Base-by-base conservation (phyloP, 2,113 vertebrate genomes). In the Psephotus haematonotus region DNA sequence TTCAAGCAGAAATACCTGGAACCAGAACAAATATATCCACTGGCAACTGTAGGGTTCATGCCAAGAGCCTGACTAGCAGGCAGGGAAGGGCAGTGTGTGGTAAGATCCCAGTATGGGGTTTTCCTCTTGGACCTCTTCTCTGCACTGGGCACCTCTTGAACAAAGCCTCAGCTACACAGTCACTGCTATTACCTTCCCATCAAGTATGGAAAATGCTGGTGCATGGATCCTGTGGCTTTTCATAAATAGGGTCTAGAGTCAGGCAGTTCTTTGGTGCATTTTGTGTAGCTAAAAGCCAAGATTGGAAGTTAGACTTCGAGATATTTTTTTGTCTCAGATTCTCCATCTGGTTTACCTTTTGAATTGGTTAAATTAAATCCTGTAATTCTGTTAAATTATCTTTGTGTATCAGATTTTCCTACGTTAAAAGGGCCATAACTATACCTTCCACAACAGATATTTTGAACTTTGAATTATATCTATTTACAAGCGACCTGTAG, bases 31-130 rank as follows among this genome's bases (percentile, higher is more conserved):
- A 84, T 35, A 20, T 2, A 74, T 57, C n/a, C 71, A n/a, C 3
- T 77, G 37, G 19, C 0, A 2, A 13, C n/a, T 23, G 16, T 2
- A 5, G 22, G 3, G 19, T 47, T 88, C 62, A 37, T 7, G 35
- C 17, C 44, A 76, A 41, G 23, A 52, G 19, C 47, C 20, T 76
- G 35, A 82, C 25, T 35, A 47, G 60, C 14, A 64, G n/a, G 28
- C 33, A 80, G 59, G 11, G 41, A 94, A 85, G 27, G 17, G 22
- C 33, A 70, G 23, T 14, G 68, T 2, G 1, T 28, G 27, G 50
- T 29, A 43, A 67, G 14, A 74, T 81, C 46, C 12, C 64, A 35
- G 43, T 5, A 5, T 65, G 25, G 8, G 29, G 6, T 44, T 60
- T 86, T 47, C 29, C 33, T 71, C 33, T 50, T 44, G 29, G 20